Conservation (phyloP, 2,797 vertebrate species). For the Mus caroli region DNA sequence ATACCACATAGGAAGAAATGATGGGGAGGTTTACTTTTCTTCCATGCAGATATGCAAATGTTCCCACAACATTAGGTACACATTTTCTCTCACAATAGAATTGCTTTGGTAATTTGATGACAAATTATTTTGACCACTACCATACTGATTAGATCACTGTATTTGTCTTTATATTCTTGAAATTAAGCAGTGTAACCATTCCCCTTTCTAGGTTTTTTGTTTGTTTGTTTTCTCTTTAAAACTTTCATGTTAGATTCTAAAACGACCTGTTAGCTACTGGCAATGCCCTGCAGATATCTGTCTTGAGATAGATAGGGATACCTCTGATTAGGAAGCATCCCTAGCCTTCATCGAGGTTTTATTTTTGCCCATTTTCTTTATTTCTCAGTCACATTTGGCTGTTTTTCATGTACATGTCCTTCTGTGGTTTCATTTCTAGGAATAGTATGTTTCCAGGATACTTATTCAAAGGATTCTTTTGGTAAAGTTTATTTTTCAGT, state of each 20-base stretch:
- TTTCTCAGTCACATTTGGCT: not conserved
- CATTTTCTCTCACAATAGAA: not conserved
- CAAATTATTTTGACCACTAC: conserved; percentile 21
- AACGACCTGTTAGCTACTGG: not conserved
- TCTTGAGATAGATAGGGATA: not conserved
- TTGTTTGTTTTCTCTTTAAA: conserved; percentile 48
- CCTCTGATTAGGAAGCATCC: conserved; percentile 29
- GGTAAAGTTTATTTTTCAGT: conserved; percentile 18
- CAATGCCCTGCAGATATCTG: not conserved
- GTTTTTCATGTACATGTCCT: not conserved
- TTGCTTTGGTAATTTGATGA: not conserved
- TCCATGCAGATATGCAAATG: not conserved
- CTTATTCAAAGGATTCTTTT: not conserved
- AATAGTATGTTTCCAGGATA: not conserved
- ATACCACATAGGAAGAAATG: not conserved
- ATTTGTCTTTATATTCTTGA: conserved; percentile 17
- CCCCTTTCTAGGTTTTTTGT: not conserved
- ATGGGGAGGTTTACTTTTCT: not conserved
- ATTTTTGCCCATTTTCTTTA: not conserved
- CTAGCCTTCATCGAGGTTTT: not conserved
- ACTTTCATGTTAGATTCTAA: not conserved
- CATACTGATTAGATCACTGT: not conserved
- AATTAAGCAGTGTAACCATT: conserved; percentile 22
- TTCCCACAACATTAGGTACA: not conserved
- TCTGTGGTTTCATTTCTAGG: conserved; percentile 38